Evolutionary conservation across 2,888 invertebrate species (phyloP).

Genomic region (Aethes cnicana): DNA sequence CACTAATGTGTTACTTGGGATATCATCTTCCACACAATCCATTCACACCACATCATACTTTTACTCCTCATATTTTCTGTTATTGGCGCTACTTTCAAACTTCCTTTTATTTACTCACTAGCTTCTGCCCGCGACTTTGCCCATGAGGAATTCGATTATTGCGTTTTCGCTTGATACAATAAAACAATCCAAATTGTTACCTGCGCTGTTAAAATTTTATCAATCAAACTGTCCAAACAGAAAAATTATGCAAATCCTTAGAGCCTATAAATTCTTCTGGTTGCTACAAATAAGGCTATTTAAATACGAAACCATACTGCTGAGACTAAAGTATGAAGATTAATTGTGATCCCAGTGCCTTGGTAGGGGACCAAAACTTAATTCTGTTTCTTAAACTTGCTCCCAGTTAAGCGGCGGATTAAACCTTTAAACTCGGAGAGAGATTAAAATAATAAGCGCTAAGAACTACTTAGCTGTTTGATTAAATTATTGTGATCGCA

Average conservation of each 20-base stretch:
- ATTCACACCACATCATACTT: no score
- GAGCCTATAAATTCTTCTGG: slow-evolving; percentile 32
- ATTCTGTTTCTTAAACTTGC: slow-evolving; percentile 72
- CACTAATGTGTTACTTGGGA: no score
- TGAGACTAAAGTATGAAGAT: slow-evolving; percentile 58
- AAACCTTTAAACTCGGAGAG: slow-evolving; percentile 46
- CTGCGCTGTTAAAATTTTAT: slow-evolving; percentile 21
- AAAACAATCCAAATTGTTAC: slow-evolving; percentile 8
- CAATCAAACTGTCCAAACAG: slow-evolving; percentile 31
- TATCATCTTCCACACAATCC: no score
- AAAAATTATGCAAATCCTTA: slow-evolving; percentile 30
- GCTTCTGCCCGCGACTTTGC: no score
- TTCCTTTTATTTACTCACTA: no score
- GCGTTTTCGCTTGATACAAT: background rate
- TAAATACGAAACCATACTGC: slow-evolving; percentile 43
- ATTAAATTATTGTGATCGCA: slow-evolving; percentile 19
- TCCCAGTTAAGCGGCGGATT: slow-evolving; percentile 59
- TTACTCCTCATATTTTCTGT: no score
- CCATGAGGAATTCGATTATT: no score
- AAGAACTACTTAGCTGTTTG: slow-evolving; percentile 24
- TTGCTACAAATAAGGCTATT: slow-evolving; percentile 34
- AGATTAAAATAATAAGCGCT: slow-evolving; percentile 32
- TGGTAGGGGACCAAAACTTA: slow-evolving; percentile 66
- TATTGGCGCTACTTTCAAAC: no score
- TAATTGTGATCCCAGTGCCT: slow-evolving; percentile 69